A percentile compares a stretch with the other conserved stretches of the same genome.
Conservation (phyloP, 2,797 vertebrate species). For the Siniperca scherzeri region DNA sequence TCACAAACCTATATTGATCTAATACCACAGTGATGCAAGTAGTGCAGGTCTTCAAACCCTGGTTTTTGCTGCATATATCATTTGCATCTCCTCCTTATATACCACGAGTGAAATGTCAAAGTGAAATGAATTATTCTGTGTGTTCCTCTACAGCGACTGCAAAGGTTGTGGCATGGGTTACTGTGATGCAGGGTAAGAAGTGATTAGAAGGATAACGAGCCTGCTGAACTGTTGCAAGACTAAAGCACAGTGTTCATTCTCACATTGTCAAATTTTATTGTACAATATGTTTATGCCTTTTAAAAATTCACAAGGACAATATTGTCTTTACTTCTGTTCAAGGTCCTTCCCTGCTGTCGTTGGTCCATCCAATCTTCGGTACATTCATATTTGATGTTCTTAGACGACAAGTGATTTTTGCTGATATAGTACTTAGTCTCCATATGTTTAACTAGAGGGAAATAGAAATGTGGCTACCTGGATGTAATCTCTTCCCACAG, state of each 20-base stretch:
- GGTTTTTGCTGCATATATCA: not conserved
- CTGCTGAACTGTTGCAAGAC: not conserved
- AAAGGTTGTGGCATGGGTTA: slow-evolving; percentile 77
- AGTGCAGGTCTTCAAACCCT: not conserved
- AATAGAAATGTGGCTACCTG: slow-evolving; percentile 48
- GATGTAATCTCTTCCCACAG: not conserved
- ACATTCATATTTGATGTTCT: slow-evolving; percentile 53
- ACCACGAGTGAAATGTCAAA: slow-evolving; percentile 31
- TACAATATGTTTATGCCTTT: not conserved
- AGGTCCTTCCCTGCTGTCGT: slow-evolving; percentile 68
- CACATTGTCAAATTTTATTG: not conserved
- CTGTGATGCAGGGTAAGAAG: slow-evolving; percentile 79
- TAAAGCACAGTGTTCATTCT: not conserved
- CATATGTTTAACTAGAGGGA: slow-evolving; percentile 40
- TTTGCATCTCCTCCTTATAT: not conserved
- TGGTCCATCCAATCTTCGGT: slow-evolving; percentile 71
- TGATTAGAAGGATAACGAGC: not conserved
- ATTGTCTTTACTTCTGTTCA: slow-evolving; percentile 54
- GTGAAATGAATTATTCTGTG: slow-evolving; percentile 43
- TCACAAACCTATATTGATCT: not conserved
- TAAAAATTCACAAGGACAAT: slow-evolving; percentile 5
- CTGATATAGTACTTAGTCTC: slow-evolving; percentile 41
- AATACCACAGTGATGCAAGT: not conserved
- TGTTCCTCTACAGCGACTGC: slow-evolving; percentile 73
- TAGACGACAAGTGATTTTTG: slow-evolving; percentile 36